These are phyloP conservation scores for Hippasteria phrygiana DNA, from an alignment of 53 echinoderm and acorn worm species.

Conservation along the genomic window DNA sequence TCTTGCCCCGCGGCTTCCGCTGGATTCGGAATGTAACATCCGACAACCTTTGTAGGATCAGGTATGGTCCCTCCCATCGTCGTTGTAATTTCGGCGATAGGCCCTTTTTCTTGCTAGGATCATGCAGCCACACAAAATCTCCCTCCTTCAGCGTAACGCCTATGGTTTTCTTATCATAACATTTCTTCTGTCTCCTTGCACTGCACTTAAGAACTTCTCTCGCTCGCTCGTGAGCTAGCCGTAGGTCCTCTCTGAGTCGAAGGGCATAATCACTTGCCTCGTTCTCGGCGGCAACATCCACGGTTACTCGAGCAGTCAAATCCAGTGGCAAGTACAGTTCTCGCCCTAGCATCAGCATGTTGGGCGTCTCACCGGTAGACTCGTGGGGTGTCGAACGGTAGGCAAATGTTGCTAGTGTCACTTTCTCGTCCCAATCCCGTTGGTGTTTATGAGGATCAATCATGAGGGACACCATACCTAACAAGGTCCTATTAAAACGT, in stretches of 20 bases:
- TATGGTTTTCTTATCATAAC: neutral
- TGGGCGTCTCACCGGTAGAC: neutral
- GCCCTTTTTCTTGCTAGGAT: slow-evolving; percentile 46
- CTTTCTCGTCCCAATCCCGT: slow-evolving; percentile 8
- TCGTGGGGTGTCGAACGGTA: neutral
- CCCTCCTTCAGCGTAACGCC: neutral
- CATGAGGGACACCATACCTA: neutral
- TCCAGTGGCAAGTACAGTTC: neutral
- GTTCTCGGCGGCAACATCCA: neutral
- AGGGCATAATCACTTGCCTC: neutral
- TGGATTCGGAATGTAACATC: slow-evolving; percentile 37
- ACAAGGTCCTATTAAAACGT: neutral
- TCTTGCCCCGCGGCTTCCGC: neutral
- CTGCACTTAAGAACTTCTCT: neutral
- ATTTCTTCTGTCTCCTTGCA: slow-evolving; percentile 3
- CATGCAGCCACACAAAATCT: slow-evolving; percentile 24
- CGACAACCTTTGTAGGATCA: slow-evolving; percentile 3
- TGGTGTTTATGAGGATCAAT: neutral
- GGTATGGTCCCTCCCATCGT: slow-evolving; percentile 10
- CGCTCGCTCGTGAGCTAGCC: neutral
- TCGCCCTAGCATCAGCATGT: neutral
- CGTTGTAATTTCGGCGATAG: slow-evolving; percentile 9
- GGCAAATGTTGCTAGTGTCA: neutral
- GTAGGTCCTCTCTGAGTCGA: neutral
- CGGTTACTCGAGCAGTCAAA: neutral